Evolutionary conservation across 2,797 vertebrate species (phyloP), one percentile per base, ranked within the genome.

Genomic region (Spondyliosoma cantharus): DNA sequence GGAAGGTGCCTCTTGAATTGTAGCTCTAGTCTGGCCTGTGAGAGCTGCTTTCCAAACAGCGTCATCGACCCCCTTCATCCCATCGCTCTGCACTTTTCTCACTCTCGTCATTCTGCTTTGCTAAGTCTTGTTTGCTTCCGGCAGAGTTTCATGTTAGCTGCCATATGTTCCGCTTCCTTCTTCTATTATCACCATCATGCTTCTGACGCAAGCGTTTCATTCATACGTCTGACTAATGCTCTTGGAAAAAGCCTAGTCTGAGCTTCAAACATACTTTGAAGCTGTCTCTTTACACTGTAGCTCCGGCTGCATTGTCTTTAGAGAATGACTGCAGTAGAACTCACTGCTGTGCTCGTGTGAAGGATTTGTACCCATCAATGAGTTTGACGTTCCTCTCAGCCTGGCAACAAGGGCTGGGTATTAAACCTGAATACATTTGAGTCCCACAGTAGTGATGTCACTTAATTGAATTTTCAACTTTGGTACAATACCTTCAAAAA

Each of bases 81-180:
- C 50, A 5, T 37, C 42, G 49, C 67, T 49, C n/a, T 68, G 46
- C n/a, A 46, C 11, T 9, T 57, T 48, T 63, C 50, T 62, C 49
- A 16, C 37, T 69, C 27, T 45, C 29, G 64, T 74, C 45, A n/a
- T 65, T 77, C 73, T 60, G 69, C 76, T 45, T 61, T 54, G 58
- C 42, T 72, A n/a, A 20, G 66, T 67, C 52, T 57, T 48, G 22
- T 79, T 78, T 52, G 70, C 74, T 78, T 60, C n/a, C 22, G 58
- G 89, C 76, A 86, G 68, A 67, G 73, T 80, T 87, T 79, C 1
- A 20, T 74, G 74, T 87, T 83, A 63, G 79, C 69, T 80, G 74
- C 78, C 74, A 80, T 78, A 84, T 88, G 74, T 80, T 78, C 60
- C 59, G 37, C 59, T 73, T 79, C 54, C 53, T 59, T 43, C 57